Base-by-base conservation (phyloP, 2,888 invertebrate genomes). In the Archips xylosteana region DNA sequence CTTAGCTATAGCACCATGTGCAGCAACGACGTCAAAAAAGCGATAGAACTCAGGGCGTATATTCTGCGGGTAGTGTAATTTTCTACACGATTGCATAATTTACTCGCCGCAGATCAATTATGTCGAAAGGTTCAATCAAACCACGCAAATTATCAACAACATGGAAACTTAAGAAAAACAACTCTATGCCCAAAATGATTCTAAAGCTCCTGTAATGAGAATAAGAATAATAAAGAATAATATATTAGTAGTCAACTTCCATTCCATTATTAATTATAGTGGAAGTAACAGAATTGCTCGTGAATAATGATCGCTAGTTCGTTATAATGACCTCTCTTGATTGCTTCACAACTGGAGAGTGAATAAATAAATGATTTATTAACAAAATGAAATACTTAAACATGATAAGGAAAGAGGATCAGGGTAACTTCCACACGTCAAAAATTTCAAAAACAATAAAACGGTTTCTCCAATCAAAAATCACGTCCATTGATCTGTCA, bases 401-500 rank as follows among this genome's bases (percentile, higher is more conserved):
- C 32, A 63, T 3, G 23, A 47, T 47, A 47, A 65, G n/a, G 49
- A n/a, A 51, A 45, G 15, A 42, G 73, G 73, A 69, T 59, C 10
- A 12, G 67, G 67, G 72, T 47, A 8, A 73, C 49, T 68, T 69
- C 32, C 67, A 68, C 72, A 68, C 67, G 34, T 72, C 67, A 67
- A 72, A 72, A 59, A 39, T 64, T 60, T 76, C 76, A 74, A 78
- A 70, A 70, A 23, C 15, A 15, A 54, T 23, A 49, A 54, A 54
- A 15, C 15, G 23, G n/a, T 51, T 9, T 54, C 45, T 45, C 77
- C 82, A 78, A 78, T 74, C 69, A 75, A 65, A 77, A 75, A 45
- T 74, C 71, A 75, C 74, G 69, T 66, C 72, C n/a, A 71, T 69
- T 77, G 71, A 78, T 77, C 76, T 76, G 74, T 76, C 79, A 84